These are phyloP conservation scores for Alcedo quadribrachys DNA, from an alignment of 2,797 vertebrate species.

Conservation along the genomic window DNA sequence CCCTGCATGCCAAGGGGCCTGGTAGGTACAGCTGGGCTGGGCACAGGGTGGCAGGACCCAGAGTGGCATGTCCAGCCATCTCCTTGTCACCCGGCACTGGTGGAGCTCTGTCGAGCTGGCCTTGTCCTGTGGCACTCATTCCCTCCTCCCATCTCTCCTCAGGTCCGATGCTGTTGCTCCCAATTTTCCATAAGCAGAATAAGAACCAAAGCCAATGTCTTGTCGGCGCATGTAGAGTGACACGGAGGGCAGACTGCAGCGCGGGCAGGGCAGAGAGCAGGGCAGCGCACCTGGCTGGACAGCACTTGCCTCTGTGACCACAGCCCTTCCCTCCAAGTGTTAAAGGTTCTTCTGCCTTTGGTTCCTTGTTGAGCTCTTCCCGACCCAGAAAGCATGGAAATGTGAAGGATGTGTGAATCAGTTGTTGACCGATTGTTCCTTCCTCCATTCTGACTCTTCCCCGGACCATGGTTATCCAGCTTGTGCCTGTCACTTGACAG, in stretches of 20 bases:
- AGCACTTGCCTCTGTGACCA: constrained; percentile 48
- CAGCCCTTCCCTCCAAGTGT: constrained; percentile 70
- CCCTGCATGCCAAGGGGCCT: neutral
- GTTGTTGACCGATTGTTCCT: constrained; percentile 62
- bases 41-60: accelerated
- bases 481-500: neutral
- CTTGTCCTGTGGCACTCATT: neutral
- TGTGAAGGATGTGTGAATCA: constrained; percentile 71
- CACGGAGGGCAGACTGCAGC: constrained; percentile 45
- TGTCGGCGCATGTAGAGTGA: constrained; percentile 53
- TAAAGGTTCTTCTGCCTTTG: constrained; percentile 75
- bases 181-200: constrained; percentile 82
- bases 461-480: constrained; percentile 12
- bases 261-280: constrained; percentile 62
- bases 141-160: constrained; percentile 75
- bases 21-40: accelerated
- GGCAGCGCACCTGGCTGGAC: constrained; percentile 47
- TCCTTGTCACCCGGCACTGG: neutral
- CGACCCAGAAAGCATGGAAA: constrained; percentile 73
- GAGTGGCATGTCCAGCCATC: neutral
- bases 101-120: neutral
- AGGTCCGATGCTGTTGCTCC: constrained; percentile 79
- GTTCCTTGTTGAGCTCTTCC: constrained; percentile 77
- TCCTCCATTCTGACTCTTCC: neutral
- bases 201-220: constrained; percentile 76